phyloP scores from a whole-genome alignment of 2,888 invertebrate genomes.

The Brenthis daphne region DNA sequence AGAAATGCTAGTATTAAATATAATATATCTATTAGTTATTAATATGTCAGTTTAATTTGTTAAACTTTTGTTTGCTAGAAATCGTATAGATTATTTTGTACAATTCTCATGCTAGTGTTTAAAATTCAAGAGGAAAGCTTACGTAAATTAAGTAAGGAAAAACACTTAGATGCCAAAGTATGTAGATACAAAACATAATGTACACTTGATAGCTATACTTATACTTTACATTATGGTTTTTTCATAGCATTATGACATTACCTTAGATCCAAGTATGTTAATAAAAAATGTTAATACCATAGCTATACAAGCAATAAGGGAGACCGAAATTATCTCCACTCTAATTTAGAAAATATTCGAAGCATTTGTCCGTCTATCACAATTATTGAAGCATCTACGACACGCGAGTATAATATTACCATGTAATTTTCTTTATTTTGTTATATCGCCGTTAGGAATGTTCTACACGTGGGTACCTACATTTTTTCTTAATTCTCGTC shows the following conservation, averaged over 20 bases:
- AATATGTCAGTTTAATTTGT: no score
- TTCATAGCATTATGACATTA: slow-evolving; percentile 16
- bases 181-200: no score
- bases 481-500: not conserved
- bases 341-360: slow-evolving; percentile 47
- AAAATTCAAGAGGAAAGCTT: no score
- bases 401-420: slow-evolving; percentile 42
- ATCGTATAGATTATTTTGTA: no score
- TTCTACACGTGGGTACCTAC: slow-evolving; percentile 14
- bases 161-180: no score
- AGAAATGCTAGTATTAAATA: no score
- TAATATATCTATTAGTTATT: no score
- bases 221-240: not conserved
- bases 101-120: no score
- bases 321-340: slow-evolving; percentile 39
- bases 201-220: no score
- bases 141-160: no score
- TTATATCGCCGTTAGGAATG: slow-evolving; percentile 20
- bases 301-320: slow-evolving; percentile 28
- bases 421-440: slow-evolving; percentile 34
- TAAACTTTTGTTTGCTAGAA: no score
- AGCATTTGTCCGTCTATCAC: slow-evolving; percentile 46
- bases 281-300: slow-evolving; percentile 25
- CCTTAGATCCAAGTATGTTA: slow-evolving; percentile 3
- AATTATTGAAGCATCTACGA: slow-evolving; percentile 45